Percentiles rank a stretch among this genome's conserved stretches.
Conservation (phyloP, 1,140 invertebrate genomes). For the Drosophila sulfurigaster region DNA sequence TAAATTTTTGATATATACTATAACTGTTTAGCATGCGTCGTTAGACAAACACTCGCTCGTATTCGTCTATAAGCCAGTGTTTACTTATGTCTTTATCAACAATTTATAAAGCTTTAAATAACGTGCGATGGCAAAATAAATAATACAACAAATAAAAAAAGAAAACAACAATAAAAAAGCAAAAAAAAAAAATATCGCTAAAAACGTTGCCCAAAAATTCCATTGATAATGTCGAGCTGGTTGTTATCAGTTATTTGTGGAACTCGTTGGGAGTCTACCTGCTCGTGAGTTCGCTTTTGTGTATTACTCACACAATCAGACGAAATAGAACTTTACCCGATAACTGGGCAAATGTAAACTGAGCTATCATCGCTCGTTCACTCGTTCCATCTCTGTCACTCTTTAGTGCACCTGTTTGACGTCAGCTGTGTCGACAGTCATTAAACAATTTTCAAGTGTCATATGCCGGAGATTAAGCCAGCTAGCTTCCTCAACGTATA, state of each 20-base stretch:
- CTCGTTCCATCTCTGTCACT: background rate
- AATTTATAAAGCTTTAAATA: slow-evolving; percentile 50
- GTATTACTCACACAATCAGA: slow-evolving; percentile 59
- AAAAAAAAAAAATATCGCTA: slow-evolving; percentile 3
- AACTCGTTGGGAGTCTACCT: slow-evolving; percentile 35
- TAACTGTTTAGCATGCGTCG: slow-evolving; percentile 58
- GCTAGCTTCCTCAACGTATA: slow-evolving; percentile 12
- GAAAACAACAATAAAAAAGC: slow-evolving; percentile 33
- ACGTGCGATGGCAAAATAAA: slow-evolving; percentile 38
- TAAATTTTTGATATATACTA: slow-evolving; percentile 1
- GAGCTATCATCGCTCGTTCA: background rate
- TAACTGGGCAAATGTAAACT: slow-evolving; percentile 30
- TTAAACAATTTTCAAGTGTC: slow-evolving; percentile 58
- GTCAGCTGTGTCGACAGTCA: slow-evolving; percentile 61
- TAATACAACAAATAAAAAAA: slow-evolving; percentile 46
- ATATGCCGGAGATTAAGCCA: slow-evolving; percentile 55
- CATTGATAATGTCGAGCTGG: slow-evolving; percentile 70
- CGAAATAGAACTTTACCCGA: slow-evolving; percentile 25
- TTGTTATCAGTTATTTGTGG: slow-evolving; percentile 22
- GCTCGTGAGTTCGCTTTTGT: background rate
- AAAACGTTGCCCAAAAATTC: slow-evolving; percentile 64
- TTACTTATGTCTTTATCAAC: slow-evolving; percentile 73
- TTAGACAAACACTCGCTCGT: slow-evolving; percentile 25
- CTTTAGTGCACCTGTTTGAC: slow-evolving; percentile 48
- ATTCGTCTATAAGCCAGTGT: slow-evolving; percentile 37